Conservation (phyloP, 2,113 vertebrate species). For the Rattus norvegicus region DNA sequence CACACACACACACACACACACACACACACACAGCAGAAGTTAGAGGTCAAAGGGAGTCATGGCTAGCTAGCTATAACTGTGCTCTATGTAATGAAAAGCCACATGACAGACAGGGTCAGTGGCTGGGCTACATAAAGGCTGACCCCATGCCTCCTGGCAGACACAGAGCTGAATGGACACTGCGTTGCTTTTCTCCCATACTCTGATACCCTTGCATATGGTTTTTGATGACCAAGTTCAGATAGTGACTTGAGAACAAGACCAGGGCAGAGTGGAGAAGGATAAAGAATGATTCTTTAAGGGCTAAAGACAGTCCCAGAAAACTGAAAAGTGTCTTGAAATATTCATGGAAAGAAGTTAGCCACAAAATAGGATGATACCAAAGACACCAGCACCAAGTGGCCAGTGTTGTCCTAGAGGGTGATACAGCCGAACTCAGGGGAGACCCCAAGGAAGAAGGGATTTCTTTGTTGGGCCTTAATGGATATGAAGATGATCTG, state of each 20-base stretch:
- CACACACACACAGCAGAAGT: background rate
- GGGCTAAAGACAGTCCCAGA: background rate
- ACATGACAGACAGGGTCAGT: background rate
- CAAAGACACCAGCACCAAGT: background rate
- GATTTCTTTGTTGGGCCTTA: background rate
- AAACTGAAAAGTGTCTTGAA: background rate
- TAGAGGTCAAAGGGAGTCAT: background rate
- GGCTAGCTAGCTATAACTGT: background rate
- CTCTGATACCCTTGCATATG: background rate
- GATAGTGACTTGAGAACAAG: background rate
- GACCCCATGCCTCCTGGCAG: background rate
- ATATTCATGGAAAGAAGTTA: background rate
- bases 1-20: background rate
- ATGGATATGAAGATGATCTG: background rate
- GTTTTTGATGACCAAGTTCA: background rate
- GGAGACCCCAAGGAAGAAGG: background rate
- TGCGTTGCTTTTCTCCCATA: background rate
- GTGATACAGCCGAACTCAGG: background rate
- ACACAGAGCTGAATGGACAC: background rate
- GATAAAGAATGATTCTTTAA: background rate
- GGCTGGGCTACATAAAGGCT: background rate
- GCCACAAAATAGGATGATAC: background rate
- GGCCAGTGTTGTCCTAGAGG: background rate
- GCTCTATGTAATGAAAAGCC: background rate
- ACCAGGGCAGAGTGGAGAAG: background rate